These are phyloP conservation scores for Drosophila santomea DNA, from an alignment of 1,140 invertebrate species.

Conservation along the genomic window DNA sequence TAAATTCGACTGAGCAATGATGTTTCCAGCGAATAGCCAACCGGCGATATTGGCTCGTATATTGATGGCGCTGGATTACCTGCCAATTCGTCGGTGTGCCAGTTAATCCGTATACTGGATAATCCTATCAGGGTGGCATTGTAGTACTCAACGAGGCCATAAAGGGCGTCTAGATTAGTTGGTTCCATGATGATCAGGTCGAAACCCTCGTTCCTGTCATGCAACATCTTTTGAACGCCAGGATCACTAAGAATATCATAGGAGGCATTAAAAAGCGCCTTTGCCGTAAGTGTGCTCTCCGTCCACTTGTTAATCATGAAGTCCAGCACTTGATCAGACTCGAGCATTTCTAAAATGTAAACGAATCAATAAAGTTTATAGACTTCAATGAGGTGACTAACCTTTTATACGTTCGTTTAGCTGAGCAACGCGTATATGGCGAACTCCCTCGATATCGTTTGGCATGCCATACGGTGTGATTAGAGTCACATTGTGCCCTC, in stretches of 20 bases:
- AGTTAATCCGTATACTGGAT: slow-evolving; percentile 11
- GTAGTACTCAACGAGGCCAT: slow-evolving; percentile 55
- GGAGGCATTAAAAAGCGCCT: slow-evolving; percentile 23
- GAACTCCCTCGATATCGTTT: slow-evolving; percentile 27
- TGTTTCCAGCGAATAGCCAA: slow-evolving; percentile 65
- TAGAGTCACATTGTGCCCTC: slow-evolving; percentile 52
- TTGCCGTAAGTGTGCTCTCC: slow-evolving; percentile 3
- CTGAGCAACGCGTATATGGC: slow-evolving; percentile 36
- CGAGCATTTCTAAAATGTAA: not conserved
- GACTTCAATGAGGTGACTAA: not conserved
- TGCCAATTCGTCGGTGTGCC: slow-evolving; percentile 33
- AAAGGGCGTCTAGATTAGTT: slow-evolving; percentile 37
- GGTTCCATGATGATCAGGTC: slow-evolving; percentile 64
- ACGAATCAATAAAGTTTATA: not conserved
- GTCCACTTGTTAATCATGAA: slow-evolving; percentile 37
- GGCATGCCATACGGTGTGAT: slow-evolving; percentile 20
- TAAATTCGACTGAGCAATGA: slow-evolving; percentile 72
- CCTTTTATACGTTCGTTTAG: slow-evolving; percentile 25
- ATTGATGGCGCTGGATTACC: slow-evolving; percentile 59
- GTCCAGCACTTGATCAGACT: not conserved
- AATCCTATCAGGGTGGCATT: slow-evolving; percentile 59
- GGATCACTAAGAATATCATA: slow-evolving; percentile 27
- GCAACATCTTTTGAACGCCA: slow-evolving; percentile 44
- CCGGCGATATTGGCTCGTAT: slow-evolving; percentile 71
- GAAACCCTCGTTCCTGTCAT: slow-evolving; percentile 40